phyloP scores from a whole-genome alignment of 2,888 invertebrate species.

The Stegophylla sp. region DNA sequence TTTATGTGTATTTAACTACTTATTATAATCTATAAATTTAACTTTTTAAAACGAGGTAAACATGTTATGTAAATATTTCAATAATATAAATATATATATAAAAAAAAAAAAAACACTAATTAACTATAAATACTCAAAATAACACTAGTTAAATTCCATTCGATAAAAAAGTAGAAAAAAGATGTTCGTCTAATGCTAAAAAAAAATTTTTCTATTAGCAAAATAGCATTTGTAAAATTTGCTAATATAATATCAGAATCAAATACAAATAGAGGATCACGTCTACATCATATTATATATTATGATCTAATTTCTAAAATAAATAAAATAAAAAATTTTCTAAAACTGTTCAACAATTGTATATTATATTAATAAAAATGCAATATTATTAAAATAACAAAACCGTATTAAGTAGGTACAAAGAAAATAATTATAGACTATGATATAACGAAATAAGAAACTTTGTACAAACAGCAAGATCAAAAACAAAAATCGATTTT shows the following conservation, averaged over 20 bases:
- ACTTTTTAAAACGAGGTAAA: slow-evolving; percentile 39
- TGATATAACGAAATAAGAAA: slow-evolving; percentile 43
- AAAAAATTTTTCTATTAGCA: slow-evolving; percentile 30
- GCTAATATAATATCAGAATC: slow-evolving; percentile 33
- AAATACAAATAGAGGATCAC: slow-evolving; percentile 37
- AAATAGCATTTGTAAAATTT: slow-evolving; percentile 16
- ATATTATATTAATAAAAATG: slow-evolving; percentile 37
- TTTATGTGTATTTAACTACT: background rate
- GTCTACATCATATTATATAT: slow-evolving; percentile 23
- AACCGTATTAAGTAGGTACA: slow-evolving; percentile 20
- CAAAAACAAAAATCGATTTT: slow-evolving; percentile 24
- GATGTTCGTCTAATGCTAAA: slow-evolving; percentile 22
- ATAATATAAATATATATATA: slow-evolving; percentile 15
- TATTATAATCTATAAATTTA: slow-evolving; percentile 23
- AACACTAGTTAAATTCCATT: slow-evolving; percentile 39
- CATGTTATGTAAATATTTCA: slow-evolving; percentile 12
- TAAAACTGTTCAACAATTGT: slow-evolving; percentile 44
- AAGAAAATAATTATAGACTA: slow-evolving; percentile 35
- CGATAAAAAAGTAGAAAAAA: slow-evolving; percentile 58
- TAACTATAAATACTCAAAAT: slow-evolving; percentile 45
- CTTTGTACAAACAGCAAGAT: slow-evolving; percentile 44
- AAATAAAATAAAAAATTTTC: slow-evolving; percentile 31
- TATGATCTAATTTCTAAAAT: slow-evolving; percentile 41
- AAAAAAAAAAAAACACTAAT: slow-evolving; percentile 39
- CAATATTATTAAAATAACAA: slow-evolving; percentile 27